Evolutionary conservation across 2,888 invertebrate genomes (phyloP), one percentile per base, ranked within the genome.

Genomic region (Agrotis puta): DNA sequence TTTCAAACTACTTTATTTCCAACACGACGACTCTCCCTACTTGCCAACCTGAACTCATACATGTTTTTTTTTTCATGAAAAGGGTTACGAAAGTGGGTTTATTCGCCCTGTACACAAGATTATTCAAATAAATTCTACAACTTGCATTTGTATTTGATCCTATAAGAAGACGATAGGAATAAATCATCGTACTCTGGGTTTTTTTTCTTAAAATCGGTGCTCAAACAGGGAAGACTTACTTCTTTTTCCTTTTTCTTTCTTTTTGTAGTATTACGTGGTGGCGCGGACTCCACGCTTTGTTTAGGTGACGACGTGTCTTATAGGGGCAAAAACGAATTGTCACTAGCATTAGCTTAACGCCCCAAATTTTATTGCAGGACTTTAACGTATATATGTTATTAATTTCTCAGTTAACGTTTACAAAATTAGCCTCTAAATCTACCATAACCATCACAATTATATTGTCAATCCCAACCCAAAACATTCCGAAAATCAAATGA

Each of bases 101-200:
- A 66, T n/a, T 58, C 47, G 45, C 58, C 27, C 56, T 64, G 57
- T 53, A 64, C 45, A 73, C 39, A 64, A 47, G 81, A 80, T 82
- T 82, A 82, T 83, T 83, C 59, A 83, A 82, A 80, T 80, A 5
- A 57, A 39, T 39, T 45, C 18, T 43, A 20, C 54, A 57, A 59
- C 64, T 83, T 71, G 67, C 39, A 64, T 73, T 73, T 67, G 22
- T 18, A 51, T 68, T 73, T 56, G 59, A 58, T 59, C 56, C 74
- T 59, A 18, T 18, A 48, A 65, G 20, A 13, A 45, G 59, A 53
- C 33, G 7, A 66, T 48, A 45, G 16, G 56, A 65, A 78, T 77
- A 77, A 3, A 16, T 74, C 33, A 3, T 14, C 22, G 33, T 13
- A 33, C n/a, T 4, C 33, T 39, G 3, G 24, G 0, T 9, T 24